These are phyloP conservation scores for Zaprionus inermis DNA, from an alignment of 1,140 invertebrate genomes.

Conservation along the genomic window DNA sequence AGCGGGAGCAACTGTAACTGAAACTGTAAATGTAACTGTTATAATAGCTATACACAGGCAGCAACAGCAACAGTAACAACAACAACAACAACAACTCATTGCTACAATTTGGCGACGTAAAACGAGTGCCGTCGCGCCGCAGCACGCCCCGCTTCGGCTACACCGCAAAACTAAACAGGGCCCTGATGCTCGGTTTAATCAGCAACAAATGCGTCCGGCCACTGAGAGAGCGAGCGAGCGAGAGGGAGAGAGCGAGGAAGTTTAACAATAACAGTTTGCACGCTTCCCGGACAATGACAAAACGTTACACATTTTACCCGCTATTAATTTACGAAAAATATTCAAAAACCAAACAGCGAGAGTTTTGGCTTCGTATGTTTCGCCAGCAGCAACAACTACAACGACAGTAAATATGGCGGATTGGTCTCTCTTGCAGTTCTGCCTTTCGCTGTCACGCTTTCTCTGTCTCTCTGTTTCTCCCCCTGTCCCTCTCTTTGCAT, in stretches of 20 bases:
- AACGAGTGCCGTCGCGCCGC: slow-evolving; percentile 29
- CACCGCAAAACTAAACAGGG: slow-evolving; percentile 63
- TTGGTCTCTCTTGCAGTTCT: not conserved
- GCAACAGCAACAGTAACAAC: slow-evolving; percentile 4
- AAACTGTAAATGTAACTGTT: slow-evolving; percentile 26
- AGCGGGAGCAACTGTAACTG: slow-evolving; percentile 10
- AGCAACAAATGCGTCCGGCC: slow-evolving; percentile 73
- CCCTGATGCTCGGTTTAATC: slow-evolving; percentile 67
- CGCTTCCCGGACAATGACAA: slow-evolving; percentile 62
- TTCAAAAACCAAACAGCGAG: slow-evolving; percentile 48
- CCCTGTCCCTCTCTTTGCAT: slow-evolving; percentile 26
- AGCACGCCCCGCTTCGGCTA: slow-evolving; percentile 11
- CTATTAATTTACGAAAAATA: slow-evolving; percentile 77
- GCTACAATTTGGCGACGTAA: slow-evolving; percentile 28
- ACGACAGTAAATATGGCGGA: slow-evolving; percentile 49
- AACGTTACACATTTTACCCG: slow-evolving; percentile 68
- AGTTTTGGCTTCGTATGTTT: slow-evolving; percentile 37
- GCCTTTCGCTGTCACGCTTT: not conserved
- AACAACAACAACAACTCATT: slow-evolving; percentile 16
- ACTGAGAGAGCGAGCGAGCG: slow-evolving; percentile 11
- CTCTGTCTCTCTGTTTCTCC: not conserved
- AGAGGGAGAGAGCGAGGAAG: not conserved
- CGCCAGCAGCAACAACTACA: slow-evolving; percentile 35
- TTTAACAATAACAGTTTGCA: not conserved
- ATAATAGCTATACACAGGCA: slow-evolving; percentile 28